Base-by-base conservation (phyloP, 2,797 vertebrate species). In the Acrocephalus scirpaceus region DNA sequence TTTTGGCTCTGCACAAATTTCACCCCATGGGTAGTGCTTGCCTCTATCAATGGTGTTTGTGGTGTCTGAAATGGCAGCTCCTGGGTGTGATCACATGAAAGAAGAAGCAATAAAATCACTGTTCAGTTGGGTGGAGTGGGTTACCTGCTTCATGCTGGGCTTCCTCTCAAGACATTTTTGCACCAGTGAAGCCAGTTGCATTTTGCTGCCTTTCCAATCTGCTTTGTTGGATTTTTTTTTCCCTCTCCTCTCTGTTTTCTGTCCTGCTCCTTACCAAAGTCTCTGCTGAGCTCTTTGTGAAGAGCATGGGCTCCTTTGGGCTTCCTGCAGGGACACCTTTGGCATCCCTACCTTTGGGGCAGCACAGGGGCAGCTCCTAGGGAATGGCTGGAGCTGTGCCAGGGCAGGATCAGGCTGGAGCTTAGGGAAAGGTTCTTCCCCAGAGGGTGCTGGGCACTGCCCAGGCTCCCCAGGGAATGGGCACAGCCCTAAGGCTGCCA, bases 141-240 rank as follows among this genome's bases (percentile, higher is more conserved):
- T 74, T 56, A 44, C 61, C 26, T 27, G 20, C 74, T 51, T 77
- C 78, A 30, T 30, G 65, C 81, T 81, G 85, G 25, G 17, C 40
- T 64, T 84, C 42, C 61, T 77, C 40, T 58, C 53, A 62, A 67
- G 66, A 56, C 5, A 14, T 54, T 89, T 83, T 74, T 91, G 56
- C 73, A 88, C 44, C 53, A n/a, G 18, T 58, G 80, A 92, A 66
- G 34, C 20, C 65, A 34, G 47, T 17, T 86, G 5, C 8, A 3
- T 95, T 84, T 74, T 88, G 22, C 38, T 88, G 75, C 60, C 56
- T 90, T 93, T 92, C 42, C 38, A 36, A 34, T 27, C 51, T 83
- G 34, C 40, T 80, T 62, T 34, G 40, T 21, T 21, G 32, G 45
- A 23, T 34, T 44, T 10, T 29, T 57, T 30, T 27, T 16, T 9